Conservation (phyloP, 2,888 invertebrate genomes). For the Euplagia quadripunctaria region DNA sequence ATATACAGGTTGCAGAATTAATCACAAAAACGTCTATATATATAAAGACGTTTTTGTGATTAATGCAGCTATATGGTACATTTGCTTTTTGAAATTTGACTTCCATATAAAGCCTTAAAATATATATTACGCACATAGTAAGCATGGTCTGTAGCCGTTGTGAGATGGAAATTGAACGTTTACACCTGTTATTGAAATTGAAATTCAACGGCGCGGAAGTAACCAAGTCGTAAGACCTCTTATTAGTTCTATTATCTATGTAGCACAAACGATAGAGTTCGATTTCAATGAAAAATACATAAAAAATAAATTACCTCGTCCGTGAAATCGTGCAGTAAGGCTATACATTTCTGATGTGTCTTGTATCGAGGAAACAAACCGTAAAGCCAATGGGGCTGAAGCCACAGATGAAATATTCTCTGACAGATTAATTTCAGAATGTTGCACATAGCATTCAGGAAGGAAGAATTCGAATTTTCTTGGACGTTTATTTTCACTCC, state of each 20-base stretch:
- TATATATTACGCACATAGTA: too few relatives aligned
- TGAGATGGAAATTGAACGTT: too few relatives aligned
- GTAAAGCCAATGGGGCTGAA: conserved; percentile 87
- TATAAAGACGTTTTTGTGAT: too few relatives aligned
- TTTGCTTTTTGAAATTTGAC: too few relatives aligned
- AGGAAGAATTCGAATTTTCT: conserved; percentile 67
- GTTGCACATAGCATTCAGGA: conserved; percentile 66
- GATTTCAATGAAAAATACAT: neutral
- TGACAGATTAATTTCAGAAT: conserved; percentile 68
- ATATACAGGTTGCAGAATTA: too few relatives aligned
- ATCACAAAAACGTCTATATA: too few relatives aligned
- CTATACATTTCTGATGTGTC: conserved; percentile 82
- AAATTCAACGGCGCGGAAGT: too few relatives aligned
- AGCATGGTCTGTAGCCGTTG: too few relatives aligned
- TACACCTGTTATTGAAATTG: too few relatives aligned
- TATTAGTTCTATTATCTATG: neutral
- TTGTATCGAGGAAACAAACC: conserved; percentile 81
- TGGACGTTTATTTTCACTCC: conserved; percentile 78
- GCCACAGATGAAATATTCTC: conserved; percentile 81
- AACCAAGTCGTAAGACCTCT: too few relatives aligned
- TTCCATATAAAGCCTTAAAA: too few relatives aligned
- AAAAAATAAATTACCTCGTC: conserved; percentile 68
- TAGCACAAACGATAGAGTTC: neutral
- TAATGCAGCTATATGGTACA: too few relatives aligned
- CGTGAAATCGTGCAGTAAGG: conserved; percentile 88